Percentiles rank a stretch among this genome's conserved stretches.
phyloP scores from a whole-genome alignment of 35 echinoderm and acorn worm species.

The Diadema setosum region DNA sequence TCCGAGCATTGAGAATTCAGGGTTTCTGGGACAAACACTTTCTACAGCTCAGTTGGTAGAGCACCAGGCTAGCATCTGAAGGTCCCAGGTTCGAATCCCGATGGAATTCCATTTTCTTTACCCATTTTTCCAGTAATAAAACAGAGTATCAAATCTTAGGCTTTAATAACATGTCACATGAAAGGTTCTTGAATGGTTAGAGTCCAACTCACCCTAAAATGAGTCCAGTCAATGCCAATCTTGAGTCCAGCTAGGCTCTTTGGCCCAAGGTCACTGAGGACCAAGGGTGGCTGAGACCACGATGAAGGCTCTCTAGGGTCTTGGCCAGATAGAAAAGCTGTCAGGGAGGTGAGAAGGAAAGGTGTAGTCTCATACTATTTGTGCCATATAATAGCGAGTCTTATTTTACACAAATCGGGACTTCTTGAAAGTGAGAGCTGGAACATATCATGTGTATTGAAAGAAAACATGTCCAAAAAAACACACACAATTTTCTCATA shows the following conservation, averaged over 20 bases:
- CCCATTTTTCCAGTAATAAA: no score
- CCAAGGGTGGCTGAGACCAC: conserved; percentile 34
- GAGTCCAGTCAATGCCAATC: conserved; percentile 66
- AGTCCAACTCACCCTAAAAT: conserved; percentile 38
- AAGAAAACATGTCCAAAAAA: no score
- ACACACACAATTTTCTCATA: no score
- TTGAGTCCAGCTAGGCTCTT: conserved; percentile 37
- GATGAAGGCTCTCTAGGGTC: conserved; percentile 23
- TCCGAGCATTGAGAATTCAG: no score
- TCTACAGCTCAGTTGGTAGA: no score
- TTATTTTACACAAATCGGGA: neutral
- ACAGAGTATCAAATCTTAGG: no score
- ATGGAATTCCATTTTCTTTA: no score
- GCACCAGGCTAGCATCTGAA: no score
- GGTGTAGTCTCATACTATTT: neutral
- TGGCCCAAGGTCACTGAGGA: conserved; percentile 35
- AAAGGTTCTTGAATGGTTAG: neutral
- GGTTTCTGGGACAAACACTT: no score
- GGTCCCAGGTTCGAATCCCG: no score
- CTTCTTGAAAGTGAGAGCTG: neutral
- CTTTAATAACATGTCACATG: no score
- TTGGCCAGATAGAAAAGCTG: conserved; percentile 53
- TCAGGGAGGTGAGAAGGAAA: neutral
- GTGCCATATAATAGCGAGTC: neutral
- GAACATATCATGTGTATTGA: no score